Base-by-base conservation (phyloP, 92 coral and sea anemone genomes). In the Porites lobata region DNA sequence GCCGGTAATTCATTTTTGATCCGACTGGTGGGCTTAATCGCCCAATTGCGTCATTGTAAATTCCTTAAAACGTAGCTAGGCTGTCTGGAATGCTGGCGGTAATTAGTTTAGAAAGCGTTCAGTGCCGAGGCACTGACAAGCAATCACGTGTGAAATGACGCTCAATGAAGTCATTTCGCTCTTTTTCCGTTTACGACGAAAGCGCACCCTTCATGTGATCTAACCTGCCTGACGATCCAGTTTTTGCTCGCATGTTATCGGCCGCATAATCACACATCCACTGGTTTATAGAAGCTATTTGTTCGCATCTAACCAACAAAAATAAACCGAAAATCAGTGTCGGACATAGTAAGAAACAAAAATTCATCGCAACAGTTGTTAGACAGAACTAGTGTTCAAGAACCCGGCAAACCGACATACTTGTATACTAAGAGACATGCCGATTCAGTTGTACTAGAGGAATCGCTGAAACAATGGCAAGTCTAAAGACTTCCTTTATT, bases 91-190 rank as follows among this genome's bases (percentile, higher is more conserved):
- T 78, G 69, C 21, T 2, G 8, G 6, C 69, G 0, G 26, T 29
- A 19, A 17, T 1, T 9, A 56, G 61, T 56, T 10, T 53, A 38
- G 47, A 3, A 38, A 38, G 6, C 47, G 64, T 75, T 9, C 63
- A 14, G 61, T 56, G 15, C 15, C 11, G 61, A 2, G 61, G 15
- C 15, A 56, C 47, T 38, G 47, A 38, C 47, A 38, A 38, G 47
- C 47, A 56, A 4, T 56, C 61, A 56, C 61, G 61, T 8, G 70
- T 22, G 38, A 78, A 78, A 78, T 61, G 58, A 24, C 82, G 29
- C 9, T n/a, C 19, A 77, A 38, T 43, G 56, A 78, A 64, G 70
- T 38, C 15, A 10, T 78, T 63, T 61, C 47, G 47, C 47, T 38
- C 0, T 3, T 3, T 38, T 4, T 5, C 47, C 47, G 7, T 3